A percentile compares a stretch with the other conserved stretches of the same genome.
These are phyloP conservation scores for Rotaria socialis DNA, from an alignment of 2,888 invertebrate genomes.

Conservation along the genomic window DNA sequence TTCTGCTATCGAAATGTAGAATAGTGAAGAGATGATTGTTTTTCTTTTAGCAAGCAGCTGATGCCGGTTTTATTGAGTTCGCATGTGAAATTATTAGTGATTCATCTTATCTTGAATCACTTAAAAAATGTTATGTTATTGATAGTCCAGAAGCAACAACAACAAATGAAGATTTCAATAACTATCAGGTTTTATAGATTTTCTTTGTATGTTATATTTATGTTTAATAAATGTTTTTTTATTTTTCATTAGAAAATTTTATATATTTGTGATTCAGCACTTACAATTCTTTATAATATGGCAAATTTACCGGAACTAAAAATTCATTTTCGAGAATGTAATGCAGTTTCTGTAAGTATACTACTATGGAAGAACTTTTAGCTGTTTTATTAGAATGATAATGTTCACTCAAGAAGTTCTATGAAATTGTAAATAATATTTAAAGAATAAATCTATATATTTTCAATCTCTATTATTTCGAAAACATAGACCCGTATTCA, in stretches of 20 bases:
- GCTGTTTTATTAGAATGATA: too few species aligned
- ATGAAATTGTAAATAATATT: too few species aligned
- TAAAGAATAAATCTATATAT: too few species aligned
- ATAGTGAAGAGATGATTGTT: neutral
- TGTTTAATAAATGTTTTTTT: too few species aligned
- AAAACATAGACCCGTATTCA: too few species aligned
- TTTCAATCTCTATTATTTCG: too few species aligned
- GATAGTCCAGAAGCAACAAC: neutral
- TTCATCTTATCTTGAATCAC: conserved; percentile 9
- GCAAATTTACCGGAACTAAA: conserved; percentile 12
- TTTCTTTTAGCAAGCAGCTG: conserved; percentile 30
- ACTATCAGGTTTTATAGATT: neutral
- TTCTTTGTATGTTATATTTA: neutral
- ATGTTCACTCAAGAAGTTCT: too few species aligned
- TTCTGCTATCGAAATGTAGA: too few species aligned
- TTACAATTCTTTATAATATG: neutral
- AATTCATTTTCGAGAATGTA: conserved; percentile 28
- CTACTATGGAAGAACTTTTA: too few species aligned
- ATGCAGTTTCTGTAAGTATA: neutral
- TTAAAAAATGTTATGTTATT: conserved; percentile 21
- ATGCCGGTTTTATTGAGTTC: conserved; percentile 33
- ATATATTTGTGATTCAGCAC: neutral
- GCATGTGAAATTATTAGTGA: conserved; percentile 20
- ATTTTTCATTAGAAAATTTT: neutral
- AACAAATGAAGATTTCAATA: neutral